Evolutionary conservation across 1,140 invertebrate genomes (phyloP).

Genomic region (Hyles euphorbiae): DNA sequence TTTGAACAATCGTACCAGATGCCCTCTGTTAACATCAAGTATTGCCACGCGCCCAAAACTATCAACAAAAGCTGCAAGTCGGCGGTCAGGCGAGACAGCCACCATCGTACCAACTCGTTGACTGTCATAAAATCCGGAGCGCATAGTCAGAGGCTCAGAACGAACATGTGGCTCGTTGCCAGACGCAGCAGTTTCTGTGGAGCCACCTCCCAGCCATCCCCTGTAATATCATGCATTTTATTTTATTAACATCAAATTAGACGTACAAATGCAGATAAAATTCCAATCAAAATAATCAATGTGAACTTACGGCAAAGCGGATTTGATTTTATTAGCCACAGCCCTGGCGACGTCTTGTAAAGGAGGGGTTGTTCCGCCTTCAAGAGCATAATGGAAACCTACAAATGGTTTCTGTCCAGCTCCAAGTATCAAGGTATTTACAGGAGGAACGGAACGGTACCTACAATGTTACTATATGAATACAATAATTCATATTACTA

Average conservation of each 20-base stretch:
- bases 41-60: conserved; percentile 90
- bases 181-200: conserved; percentile 62
- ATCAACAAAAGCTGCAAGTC: conserved; percentile 89
- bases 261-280: too few relatives aligned
- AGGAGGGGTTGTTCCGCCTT: conserved; percentile 85
- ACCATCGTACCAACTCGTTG: conserved; percentile 84
- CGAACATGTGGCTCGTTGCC: conserved; percentile 71
- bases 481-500: too few relatives aligned
- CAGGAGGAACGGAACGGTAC: conserved; percentile 84
- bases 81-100: conserved; percentile 86
- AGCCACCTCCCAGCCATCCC: conserved; percentile 77
- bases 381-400: conserved; percentile 92
- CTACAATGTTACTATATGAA: conserved; percentile 42
- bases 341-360: conserved; percentile 92
- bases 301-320: conserved; percentile 85
- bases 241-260: too few relatives aligned
- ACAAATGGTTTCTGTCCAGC: conserved; percentile 90
- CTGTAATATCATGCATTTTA: conserved; percentile 39
- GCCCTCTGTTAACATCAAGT: conserved; percentile 87
- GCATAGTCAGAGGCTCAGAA: conserved; percentile 80
- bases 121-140: conserved; percentile 90
- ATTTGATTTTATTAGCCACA: conserved; percentile 91
- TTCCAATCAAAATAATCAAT: too few relatives aligned
- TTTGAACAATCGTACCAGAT: conserved; percentile 92
- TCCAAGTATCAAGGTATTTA: conserved; percentile 86